These are phyloP conservation scores for Coenonympha glycerion DNA, from an alignment of 2,888 invertebrate genomes.

Conservation along the genomic window DNA sequence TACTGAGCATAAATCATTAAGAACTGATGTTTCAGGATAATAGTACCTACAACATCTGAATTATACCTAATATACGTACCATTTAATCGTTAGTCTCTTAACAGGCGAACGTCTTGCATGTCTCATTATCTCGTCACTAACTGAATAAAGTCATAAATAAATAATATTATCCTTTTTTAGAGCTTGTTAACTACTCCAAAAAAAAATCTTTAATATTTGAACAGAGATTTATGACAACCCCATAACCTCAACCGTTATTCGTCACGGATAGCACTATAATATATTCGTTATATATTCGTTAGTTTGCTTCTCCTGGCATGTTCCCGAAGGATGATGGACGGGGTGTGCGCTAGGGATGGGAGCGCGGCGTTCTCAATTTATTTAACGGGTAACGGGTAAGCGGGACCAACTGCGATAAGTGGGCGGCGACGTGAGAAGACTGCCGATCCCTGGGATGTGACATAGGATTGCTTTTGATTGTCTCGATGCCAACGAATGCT, in stretches of 20 bases:
- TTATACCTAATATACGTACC: too few relatives aligned
- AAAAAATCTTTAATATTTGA: neutral
- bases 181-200: neutral
- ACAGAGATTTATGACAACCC: neutral
- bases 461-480: conserved; percentile 2
- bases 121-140: too few relatives aligned
- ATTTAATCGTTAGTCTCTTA: too few relatives aligned
- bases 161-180: too few relatives aligned
- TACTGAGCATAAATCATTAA: too few relatives aligned
- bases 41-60: too few relatives aligned
- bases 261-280: conserved; percentile 6
- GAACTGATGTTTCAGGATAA: too few relatives aligned
- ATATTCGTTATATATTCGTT: conserved; percentile 3
- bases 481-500: conserved; percentile 2
- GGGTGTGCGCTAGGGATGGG: conserved; percentile 27
- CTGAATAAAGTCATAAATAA: too few relatives aligned
- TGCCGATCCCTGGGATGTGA: conserved; percentile 34
- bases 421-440: conserved; percentile 48
- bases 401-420: conserved; percentile 55
- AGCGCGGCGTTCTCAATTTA: conserved; percentile 39
- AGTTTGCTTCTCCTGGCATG: conserved; percentile 10
- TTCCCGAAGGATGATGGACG: conserved; percentile 10
- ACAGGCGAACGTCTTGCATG: too few relatives aligned
- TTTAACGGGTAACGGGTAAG: conserved; percentile 50
- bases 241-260: neutral